Base-by-base conservation (phyloP, 2,797 vertebrate genomes). In the Ispidina picta region DNA sequence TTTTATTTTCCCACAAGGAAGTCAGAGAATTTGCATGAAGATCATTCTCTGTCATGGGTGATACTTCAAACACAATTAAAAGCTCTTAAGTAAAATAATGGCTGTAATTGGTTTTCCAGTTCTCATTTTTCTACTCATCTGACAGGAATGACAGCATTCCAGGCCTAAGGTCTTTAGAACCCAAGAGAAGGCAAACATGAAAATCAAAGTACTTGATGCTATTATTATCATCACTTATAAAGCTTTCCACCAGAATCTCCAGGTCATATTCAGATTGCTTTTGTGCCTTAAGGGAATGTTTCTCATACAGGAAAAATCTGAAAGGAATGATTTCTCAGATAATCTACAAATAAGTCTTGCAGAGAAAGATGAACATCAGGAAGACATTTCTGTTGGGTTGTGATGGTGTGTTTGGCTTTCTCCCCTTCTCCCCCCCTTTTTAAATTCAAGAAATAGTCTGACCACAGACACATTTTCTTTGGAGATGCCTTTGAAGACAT, bases 341-440 rank as follows among this genome's bases (percentile, higher is more conserved):
- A 83, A 88, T 82, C 39, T 14, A 5, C 49, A 87, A 87, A 64
- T 46, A 37, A 48, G 28, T 60, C 15, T 84, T 90, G 21, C 11
- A 17, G 64, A 60, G 37, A 58, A 84, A 70, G 49, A 62, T 60
- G 43, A 85, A 65, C 25, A 35, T 11, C 15, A 71, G 0, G 44
- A 73, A 89, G 37, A 35, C 22, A 3, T 5, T 74, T 85, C 91
- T 95, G 8, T 72, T 72, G 31, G 10, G 3, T 33, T 29, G 15
- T 16, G 37, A 39, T 49, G 44, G 44, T 46, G 44, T 46, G 44
- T 1, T 19, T 19, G 29, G 5, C 28, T 3, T 28, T 28, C 16
- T 12, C 1, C 12, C 12, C 28, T 26, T 17, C 3, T 39, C 1
- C 3, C 3, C 9, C 5, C 1, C 1, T 18, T 28, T 39, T 77